Evolutionary conservation across 2,888 invertebrate species (phyloP), one percentile per base, ranked within the genome.

Genomic region (Hetaerina titia): DNA sequence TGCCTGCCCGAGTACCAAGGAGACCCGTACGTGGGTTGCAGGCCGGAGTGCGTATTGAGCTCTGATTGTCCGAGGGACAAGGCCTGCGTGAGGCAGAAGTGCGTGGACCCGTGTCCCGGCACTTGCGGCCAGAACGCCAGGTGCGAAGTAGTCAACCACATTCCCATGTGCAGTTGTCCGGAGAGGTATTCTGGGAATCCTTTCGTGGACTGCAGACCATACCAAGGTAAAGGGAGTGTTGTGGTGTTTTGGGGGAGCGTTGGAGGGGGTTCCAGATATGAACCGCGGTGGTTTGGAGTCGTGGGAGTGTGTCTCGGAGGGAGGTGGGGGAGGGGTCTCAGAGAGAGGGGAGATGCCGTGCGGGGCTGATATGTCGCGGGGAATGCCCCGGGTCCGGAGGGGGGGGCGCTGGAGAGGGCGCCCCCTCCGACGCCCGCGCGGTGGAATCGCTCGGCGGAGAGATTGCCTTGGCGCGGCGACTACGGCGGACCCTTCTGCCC

Each of bases 81-180:
- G 94, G 96, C 96, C 6, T 97, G 96, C 95, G 96, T 97, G 87
- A 96, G 96, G 87, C 96, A 96, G 95, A 97, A 97, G 95, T 97
- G 97, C 95, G 96, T 96, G 81, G 96, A 97, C 94, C 98, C 98
- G n/a, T 99, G 99, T 96, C 97, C 97, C 95, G 94, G 97, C 96
- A 95, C 96, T 25, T 97, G 97, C 95, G 97, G 97, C 31, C 96
- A 96, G 69, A 96, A 96, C 95, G 96, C 97, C 81, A 96, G 96
- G 22, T 97, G 97, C 95, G 96, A 96, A 88, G 96, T 96, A 6
- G 96, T 96, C 95, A 98, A 98, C 96, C 97, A 98, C 96, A 97
- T 97, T 95, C 97, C 97, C 22, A 97, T 97, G 95, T 98, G 98
- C 96, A 97, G 97, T 92, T 97, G 97, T 95, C 96, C 96, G 60